Evolutionary conservation across 2,113 vertebrate genomes (phyloP).

Genomic region (Lichenostomus cassidix): DNA sequence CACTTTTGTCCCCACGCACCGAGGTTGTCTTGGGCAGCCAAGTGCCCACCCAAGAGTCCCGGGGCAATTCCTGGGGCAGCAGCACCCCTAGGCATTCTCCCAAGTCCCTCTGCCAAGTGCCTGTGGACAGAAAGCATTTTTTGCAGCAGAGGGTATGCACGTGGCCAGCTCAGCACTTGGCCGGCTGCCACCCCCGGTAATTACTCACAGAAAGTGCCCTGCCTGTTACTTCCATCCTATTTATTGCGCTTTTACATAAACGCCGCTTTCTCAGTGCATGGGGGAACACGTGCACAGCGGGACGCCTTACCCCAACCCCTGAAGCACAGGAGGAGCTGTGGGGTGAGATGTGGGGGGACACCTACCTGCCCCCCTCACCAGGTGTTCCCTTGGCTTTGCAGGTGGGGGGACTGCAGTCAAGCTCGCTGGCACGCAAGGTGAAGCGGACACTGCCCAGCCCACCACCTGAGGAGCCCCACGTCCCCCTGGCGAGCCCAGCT

Average conservation of each 20-base stretch:
- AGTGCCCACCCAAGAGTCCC: not conserved
- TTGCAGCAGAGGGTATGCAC: not conserved
- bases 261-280: rapidly evolving
- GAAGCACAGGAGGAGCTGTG: not conserved
- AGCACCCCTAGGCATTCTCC: not conserved
- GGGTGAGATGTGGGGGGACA: not conserved
- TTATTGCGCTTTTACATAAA: slow-evolving; percentile 54
- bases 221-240: slow-evolving; percentile 66
- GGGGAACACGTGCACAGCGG: not conserved
- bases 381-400: slow-evolving; percentile 53
- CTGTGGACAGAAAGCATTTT: not conserved
- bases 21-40: not conserved
- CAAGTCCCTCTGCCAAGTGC: not conserved
- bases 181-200: not conserved
- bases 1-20: rapidly evolving
- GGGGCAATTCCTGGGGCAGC: not conserved
- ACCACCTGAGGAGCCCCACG: slow-evolving; percentile 89
- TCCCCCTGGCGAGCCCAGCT: slow-evolving; percentile 88
- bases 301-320: rapidly evolving
- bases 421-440: slow-evolving; percentile 93
- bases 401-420: slow-evolving; percentile 90
- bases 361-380: not conserved
- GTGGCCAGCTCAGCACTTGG: not conserved
- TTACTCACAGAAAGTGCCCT: slow-evolving; percentile 28
- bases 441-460: slow-evolving; percentile 98